Evolutionary conservation across 2,888 invertebrate genomes (phyloP).

Genomic region (Chesias legatella): DNA sequence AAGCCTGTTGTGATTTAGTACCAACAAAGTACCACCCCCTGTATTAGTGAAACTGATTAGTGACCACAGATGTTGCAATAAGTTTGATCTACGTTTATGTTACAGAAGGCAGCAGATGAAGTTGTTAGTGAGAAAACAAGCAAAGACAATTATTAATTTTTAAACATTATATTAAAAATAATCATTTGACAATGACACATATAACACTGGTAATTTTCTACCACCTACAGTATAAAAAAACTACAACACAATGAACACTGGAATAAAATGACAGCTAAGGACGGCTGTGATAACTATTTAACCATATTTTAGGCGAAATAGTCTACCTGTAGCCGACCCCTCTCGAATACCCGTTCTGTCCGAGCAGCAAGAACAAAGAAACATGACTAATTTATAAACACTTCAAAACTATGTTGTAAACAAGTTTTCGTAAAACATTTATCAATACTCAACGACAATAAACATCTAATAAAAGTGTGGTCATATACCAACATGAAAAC

Average conservation of each 20-base stretch:
- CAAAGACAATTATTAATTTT: conserved; percentile 55
- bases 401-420: conserved; percentile 57
- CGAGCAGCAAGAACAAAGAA: conserved; percentile 67
- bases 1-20: not conserved
- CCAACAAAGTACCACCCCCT: too few species aligned
- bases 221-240: conserved; percentile 54
- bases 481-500: conserved; percentile 51
- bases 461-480: conserved; percentile 51
- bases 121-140: conserved; percentile 53
- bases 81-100: not conserved
- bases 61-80: too few species aligned
- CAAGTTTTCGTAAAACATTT: conserved; percentile 57
- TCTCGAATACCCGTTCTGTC: conserved; percentile 72
- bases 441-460: conserved; percentile 62
- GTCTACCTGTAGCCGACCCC: conserved; percentile 72
- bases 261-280: conserved; percentile 22
- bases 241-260: conserved; percentile 30
- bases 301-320: conserved; percentile 15
- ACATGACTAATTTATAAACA: conserved; percentile 57
- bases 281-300: conserved; percentile 16
- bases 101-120: conserved; percentile 26
- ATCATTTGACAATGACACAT: conserved; percentile 59
- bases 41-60: too few species aligned
- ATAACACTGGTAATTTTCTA: conserved; percentile 63
- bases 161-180: conserved; percentile 54